Base-by-base conservation (phyloP, 2,888 invertebrate species). In the Xylota sylvarum region DNA sequence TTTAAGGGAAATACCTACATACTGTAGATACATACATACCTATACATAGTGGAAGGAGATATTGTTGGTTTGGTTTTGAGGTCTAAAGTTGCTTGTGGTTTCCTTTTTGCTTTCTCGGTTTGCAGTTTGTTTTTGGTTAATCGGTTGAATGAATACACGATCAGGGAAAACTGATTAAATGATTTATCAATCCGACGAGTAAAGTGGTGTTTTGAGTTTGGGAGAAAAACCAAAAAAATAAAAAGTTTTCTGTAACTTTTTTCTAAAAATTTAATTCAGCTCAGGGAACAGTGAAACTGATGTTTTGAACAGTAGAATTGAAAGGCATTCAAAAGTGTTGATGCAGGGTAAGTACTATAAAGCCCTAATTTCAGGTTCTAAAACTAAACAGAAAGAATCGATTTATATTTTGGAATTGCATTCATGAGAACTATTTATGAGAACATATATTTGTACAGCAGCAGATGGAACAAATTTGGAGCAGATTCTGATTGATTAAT, bases 121-220 rank as follows among this genome's bases (percentile, higher is more conserved):
- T 65, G 46, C 77, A 23, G 52, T 78, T 78, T 62, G 55, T 64
- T 78, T 78, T 78, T 30, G 35, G 70, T 64, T 77, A 70, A 70
- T 62, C 62, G 78, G 35, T 70, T 55, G 55, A 50, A 46, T 78
- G 60, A 46, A 32, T 50, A 35, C 50, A 35, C 43, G 52, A 78
- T 78, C 46, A 9, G 56, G 56, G 46, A 56, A 79, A 62, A 70
- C 78, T 70, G 78, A 70, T 79, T 79, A 79, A 79, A 43, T 55
- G 50, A 79, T 69, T 70, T 48, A 62, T 65, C 64, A 43, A 46
- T 56, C 9, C 17, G 17, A 60, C n/a, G 23, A 60, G 10, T 6
- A 30, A 64, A 76, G 55, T 46, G 46, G 35, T 56, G 48, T 46
- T 76, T 55, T 1, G 40, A 60, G 65, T 62, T 9, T 9, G 37